These are phyloP conservation scores for Baronia brevicornis DNA, from an alignment of 2,888 invertebrate genomes.

Conservation along the genomic window DNA sequence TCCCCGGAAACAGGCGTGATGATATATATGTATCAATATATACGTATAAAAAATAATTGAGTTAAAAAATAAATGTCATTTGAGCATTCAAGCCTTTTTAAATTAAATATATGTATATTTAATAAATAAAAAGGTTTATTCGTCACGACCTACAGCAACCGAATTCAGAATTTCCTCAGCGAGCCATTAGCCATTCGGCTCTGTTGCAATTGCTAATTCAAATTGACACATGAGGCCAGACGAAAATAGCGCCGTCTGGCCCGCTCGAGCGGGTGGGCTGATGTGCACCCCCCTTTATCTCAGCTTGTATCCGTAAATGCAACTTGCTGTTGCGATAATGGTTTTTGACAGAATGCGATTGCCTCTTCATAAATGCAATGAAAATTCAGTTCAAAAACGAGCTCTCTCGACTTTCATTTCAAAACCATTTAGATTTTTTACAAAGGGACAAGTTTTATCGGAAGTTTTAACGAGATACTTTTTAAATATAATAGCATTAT, in stretches of 20 bases:
- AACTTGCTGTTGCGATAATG: constrained; percentile 48
- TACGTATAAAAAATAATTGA: too few relatives aligned
- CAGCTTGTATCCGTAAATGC: constrained; percentile 30
- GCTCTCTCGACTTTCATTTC: constrained; percentile 14
- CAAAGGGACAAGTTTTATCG: neutral
- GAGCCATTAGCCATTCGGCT: constrained; percentile 40
- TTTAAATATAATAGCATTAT: neutral
- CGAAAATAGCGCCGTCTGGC: constrained; percentile 63
- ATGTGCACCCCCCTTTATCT: constrained; percentile 31
- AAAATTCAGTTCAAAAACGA: constrained; percentile 24
- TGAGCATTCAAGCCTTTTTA: too few relatives aligned
- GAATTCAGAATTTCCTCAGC: constrained; percentile 24
- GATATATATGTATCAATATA: too few relatives aligned
- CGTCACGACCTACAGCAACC: constrained; percentile 39
- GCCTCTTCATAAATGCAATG: constrained; percentile 25
- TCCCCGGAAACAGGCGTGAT: too few relatives aligned
- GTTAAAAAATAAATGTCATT: too few relatives aligned
- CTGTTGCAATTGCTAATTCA: constrained; percentile 59
- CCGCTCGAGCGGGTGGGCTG: constrained; percentile 26
- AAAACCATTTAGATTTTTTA: too few relatives aligned
- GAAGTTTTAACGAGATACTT: constrained; percentile 1
- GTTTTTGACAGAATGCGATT: constrained; percentile 47
- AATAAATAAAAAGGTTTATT: neutral
- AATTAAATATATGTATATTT: too few relatives aligned
- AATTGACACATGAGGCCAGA: constrained; percentile 72